Evolutionary conservation across 2,113 vertebrate species (phyloP).

Genomic region (Sisor rabdophorus): DNA sequence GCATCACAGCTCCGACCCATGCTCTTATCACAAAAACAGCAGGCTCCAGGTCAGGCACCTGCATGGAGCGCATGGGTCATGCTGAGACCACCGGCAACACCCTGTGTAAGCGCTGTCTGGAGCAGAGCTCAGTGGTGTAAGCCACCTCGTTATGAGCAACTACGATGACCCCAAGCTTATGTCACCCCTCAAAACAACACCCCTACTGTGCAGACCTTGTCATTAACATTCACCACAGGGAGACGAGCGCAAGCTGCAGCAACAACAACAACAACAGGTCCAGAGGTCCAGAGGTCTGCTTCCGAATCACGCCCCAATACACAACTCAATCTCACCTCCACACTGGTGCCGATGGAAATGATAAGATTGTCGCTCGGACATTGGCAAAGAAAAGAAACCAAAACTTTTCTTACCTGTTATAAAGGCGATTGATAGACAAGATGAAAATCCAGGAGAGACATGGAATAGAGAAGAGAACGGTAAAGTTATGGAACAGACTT

Average conservation of each 20-base stretch:
- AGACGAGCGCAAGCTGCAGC: conserved; percentile 8
- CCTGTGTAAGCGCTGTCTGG: conserved; percentile 5
- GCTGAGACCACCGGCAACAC: conserved; percentile 25
- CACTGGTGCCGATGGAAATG: conserved; percentile 6
- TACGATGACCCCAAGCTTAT: conserved; percentile 30
- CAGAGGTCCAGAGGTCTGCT: conserved; percentile 25
- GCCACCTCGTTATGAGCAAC: conserved; percentile 38
- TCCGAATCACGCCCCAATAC: background rate
- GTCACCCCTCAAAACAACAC: conserved; percentile 34
- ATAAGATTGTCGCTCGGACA: conserved; percentile 31
- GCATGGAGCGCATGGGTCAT: conserved; percentile 31
- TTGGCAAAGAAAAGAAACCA: conserved; percentile 38
- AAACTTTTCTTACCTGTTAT: conserved; percentile 66
- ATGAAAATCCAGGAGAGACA: conserved; percentile 51
- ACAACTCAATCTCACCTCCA: conserved; percentile 6
- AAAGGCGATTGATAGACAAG: conserved; percentile 8
- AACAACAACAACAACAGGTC: conserved; percentile 35
- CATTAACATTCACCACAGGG: conserved; percentile 40
- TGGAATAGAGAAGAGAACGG: conserved; percentile 46
- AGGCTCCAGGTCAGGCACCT: conserved; percentile 25
- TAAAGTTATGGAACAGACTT: conserved; percentile 52
- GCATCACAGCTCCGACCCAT: conserved; percentile 12
- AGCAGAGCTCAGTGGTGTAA: conserved; percentile 31
- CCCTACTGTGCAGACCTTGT: conserved; percentile 16
- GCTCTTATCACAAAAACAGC: conserved; percentile 35